Evolutionary conservation across 2,113 vertebrate genomes (phyloP).

Genomic region (Carlito syrichta): DNA sequence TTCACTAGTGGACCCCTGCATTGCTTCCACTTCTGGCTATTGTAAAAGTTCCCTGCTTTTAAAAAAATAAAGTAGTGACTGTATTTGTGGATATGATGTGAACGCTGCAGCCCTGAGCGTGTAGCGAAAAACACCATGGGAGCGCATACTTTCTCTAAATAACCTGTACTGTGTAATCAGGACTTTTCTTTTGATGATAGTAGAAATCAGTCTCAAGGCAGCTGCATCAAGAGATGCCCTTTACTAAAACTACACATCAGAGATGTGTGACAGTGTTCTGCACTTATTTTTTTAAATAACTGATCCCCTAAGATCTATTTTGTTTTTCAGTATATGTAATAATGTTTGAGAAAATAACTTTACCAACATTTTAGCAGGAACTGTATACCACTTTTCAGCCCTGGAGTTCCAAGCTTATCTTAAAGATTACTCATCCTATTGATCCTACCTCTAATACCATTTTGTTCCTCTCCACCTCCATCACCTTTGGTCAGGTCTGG

Average conservation of each 20-base stretch:
- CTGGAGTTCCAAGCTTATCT: background rate
- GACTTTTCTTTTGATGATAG: background rate
- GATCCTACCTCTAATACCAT: background rate
- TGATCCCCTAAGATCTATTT: background rate
- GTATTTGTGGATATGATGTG: background rate
- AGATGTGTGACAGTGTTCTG: background rate
- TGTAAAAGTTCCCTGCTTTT: background rate
- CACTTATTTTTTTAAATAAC: background rate
- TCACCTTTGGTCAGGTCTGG: background rate
- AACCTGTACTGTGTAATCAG: background rate
- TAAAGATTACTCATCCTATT: background rate
- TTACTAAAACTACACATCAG: background rate
- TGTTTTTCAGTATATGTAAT: constrained; percentile 18
- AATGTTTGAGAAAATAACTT: background rate
- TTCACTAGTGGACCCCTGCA: background rate
- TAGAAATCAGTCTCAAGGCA: background rate
- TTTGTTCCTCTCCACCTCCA: background rate
- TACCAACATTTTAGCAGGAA: background rate
- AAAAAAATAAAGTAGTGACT: background rate
- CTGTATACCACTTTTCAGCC: background rate
- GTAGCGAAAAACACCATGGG: background rate
- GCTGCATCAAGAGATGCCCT: background rate
- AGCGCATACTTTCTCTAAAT: background rate
- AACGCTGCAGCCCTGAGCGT: background rate
- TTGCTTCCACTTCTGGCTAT: background rate